Evolutionary conservation across 2,888 invertebrate genomes (phyloP).

Genomic region (Acronicta aceris): DNA sequence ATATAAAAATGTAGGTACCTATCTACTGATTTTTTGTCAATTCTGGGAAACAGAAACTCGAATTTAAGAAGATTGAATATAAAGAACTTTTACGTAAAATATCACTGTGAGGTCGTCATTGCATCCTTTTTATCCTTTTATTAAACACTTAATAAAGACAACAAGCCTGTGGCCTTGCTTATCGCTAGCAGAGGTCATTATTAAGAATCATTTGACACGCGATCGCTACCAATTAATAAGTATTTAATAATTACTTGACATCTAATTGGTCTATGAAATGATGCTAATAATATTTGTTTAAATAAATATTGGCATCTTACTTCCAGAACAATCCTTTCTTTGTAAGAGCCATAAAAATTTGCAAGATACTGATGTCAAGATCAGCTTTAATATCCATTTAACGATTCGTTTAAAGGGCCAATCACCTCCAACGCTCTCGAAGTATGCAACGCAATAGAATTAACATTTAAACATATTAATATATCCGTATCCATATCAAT

Average conservation of each 20-base stretch:
- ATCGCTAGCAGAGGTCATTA: slow-evolving; percentile 56
- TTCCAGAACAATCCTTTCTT: slow-evolving; percentile 17
- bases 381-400: slow-evolving; percentile 45
- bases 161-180: slow-evolving; percentile 48
- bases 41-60: too few relatives aligned
- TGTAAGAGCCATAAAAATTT: slow-evolving; percentile 20
- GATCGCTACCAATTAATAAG: slow-evolving; percentile 47
- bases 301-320: slow-evolving; percentile 8
- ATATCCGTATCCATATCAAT: not conserved
- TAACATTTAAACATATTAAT: slow-evolving; percentile 3
- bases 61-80: too few relatives aligned
- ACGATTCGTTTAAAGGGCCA: slow-evolving; percentile 50
- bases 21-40: too few relatives aligned
- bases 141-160: slow-evolving; percentile 33
- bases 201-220: slow-evolving; percentile 56
- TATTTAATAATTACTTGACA: slow-evolving; percentile 39
- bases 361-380: slow-evolving; percentile 48
- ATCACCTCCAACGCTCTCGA: slow-evolving; percentile 30
- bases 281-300: slow-evolving; percentile 13
- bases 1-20: too few relatives aligned
- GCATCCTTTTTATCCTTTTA: slow-evolving; percentile 35
- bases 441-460: slow-evolving; percentile 10
- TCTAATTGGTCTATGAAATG: slow-evolving; percentile 40
- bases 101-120: slow-evolving; percentile 9
- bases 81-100: slow-evolving; percentile 16